Base-by-base conservation (phyloP, 64 coral and sea anemone genomes). In the Porites lutea region DNA sequence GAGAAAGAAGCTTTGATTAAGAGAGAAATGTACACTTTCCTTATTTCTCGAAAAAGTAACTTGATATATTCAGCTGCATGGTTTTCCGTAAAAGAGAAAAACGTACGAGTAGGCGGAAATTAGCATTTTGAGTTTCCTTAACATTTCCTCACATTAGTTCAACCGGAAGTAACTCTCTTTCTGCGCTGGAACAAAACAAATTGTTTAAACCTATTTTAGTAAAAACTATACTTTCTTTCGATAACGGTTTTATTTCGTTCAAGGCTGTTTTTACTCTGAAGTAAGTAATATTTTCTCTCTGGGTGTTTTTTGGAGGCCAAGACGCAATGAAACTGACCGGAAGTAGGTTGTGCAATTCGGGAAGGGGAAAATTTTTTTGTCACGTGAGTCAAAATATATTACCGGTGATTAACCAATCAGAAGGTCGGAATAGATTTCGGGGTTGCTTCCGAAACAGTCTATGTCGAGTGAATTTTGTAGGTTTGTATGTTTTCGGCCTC, bases 351-450 rank as follows among this genome's bases (percentile, higher is more conserved):
- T 83, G 71, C 20, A 93, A 89, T 43, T 64, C 47, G 65, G 59
- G 14, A 61, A 21, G 46, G 78, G 59, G 69, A 59, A 94, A 84
- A 54, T 84, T 94, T 89, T 94, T 84, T 94, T 89, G 70, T 94
- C 92, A 94, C 92, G 92, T 94, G 92, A 94, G 57, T 59, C 79
- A 94, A 37, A 94, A 94, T 94, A 94, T 54, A 94, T 82, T 83
- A 88, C 20, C 48, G 15, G 79, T 81, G 59, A 49, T 89, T 71
- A 94, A 74, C 92, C 92, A 94, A 94, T 94, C 87, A 94, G 92
- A 72, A 65, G 54, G 71, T 94, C 88, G 79, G 78, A 88, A 94
- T 15, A 82, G 87, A 89, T 67, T 94, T 59, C 48, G 87, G 92
- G 88, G 81, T 94, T 81, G 92, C 87, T 94, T 75, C 92, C 76